These are phyloP conservation scores for Microctenopoma steveboyesi DNA, from an alignment of 2,797 vertebrate genomes.

Conservation along the genomic window DNA sequence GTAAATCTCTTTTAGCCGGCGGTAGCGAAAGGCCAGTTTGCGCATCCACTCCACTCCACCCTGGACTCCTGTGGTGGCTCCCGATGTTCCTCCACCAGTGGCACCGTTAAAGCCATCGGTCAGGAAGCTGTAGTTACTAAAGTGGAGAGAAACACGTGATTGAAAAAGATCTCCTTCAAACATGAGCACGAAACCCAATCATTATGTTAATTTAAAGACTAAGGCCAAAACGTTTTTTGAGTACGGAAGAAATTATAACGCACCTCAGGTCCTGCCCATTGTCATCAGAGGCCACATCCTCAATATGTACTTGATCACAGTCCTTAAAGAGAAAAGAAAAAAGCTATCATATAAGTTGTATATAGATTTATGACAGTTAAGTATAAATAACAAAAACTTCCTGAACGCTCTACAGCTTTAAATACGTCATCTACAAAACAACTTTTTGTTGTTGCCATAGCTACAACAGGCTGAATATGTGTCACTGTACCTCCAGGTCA, in stretches of 20 bases:
- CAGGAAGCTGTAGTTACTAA: slow-evolving; percentile 94
- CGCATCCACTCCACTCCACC: slow-evolving; percentile 99
- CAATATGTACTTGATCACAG: slow-evolving; percentile 97
- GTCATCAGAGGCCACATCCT: slow-evolving; percentile 97
- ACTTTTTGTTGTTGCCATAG: too few species aligned
- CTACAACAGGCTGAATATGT: not conserved
- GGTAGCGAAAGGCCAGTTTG: slow-evolving; percentile 96
- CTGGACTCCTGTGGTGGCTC: slow-evolving; percentile 87
- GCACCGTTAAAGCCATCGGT: slow-evolving; percentile 94
- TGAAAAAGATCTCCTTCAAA: not conserved
- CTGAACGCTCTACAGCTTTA: too few species aligned
- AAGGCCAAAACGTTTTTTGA: not conserved
- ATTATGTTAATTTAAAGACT: not conserved
- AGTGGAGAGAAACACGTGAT: slow-evolving; percentile 20
- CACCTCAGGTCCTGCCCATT: slow-evolving; percentile 98
- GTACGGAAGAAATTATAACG: not conserved
- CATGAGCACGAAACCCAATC: not conserved
- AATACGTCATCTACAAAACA: too few species aligned
- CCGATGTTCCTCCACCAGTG: slow-evolving; percentile 81
- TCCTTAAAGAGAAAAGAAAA: slow-evolving; percentile 82
- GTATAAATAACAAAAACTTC: too few species aligned
- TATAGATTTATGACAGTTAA: too few species aligned
- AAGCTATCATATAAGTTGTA: too few species aligned
- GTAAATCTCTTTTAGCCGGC: slow-evolving; percentile 95
- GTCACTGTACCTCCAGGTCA: slow-evolving; percentile 90